Percentiles rank a stretch among this genome's conserved stretches.
These are phyloP conservation scores for Stenopsyche tienmushanensis DNA, from an alignment of 1,140 invertebrate genomes.

Conservation along the genomic window DNA sequence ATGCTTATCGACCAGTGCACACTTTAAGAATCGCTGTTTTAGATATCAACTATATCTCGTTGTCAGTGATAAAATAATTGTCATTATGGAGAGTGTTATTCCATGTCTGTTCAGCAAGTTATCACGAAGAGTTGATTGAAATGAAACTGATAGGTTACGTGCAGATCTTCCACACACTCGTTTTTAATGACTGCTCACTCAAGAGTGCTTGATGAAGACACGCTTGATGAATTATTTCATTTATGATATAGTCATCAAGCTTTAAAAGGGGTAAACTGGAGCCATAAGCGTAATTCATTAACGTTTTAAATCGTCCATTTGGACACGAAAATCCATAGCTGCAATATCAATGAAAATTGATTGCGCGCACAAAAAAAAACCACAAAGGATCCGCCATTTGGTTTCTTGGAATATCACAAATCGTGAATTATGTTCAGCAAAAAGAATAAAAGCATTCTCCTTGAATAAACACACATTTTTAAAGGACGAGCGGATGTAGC, in stretches of 20 bases:
- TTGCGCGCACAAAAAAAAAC: no score
- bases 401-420: no score
- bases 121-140: constrained; percentile 21
- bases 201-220: not conserved
- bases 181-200: constrained; percentile 10
- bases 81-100: constrained; percentile 30
- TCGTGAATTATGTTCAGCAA: not conserved
- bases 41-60: no score
- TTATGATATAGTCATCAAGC: not conserved
- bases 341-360: no score
- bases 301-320: no score
- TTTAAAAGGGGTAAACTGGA: not conserved
- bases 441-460: no score
- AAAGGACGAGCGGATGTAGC: not conserved
- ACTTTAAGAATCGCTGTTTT: no score
- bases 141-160: not conserved
- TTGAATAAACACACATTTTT: not conserved
- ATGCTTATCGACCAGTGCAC: no score
- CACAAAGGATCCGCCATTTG: no score
- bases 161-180: not conserved
- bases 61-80: constrained; percentile 19
- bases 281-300: no score
- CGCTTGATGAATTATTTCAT: not conserved
- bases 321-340: no score
- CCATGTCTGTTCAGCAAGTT: constrained; percentile 5